These are phyloP conservation scores for Hesperia comma DNA, from an alignment of 2,888 invertebrate species.

Conservation along the genomic window DNA sequence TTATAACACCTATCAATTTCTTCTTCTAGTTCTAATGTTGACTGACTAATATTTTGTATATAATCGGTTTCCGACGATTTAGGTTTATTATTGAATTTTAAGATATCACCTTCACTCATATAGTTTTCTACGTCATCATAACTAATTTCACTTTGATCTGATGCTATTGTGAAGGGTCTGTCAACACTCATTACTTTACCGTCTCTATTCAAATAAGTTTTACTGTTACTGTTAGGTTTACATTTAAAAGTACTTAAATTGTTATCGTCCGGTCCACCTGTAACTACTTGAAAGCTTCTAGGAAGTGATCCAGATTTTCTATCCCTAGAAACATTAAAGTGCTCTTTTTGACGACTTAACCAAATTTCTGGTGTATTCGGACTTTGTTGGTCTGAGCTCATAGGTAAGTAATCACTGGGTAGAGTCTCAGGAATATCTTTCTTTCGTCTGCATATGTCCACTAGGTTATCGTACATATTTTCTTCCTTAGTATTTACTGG, in stretches of 20 bases:
- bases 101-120: constrained; percentile 73
- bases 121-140: constrained; percentile 87
- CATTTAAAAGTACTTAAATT: constrained; percentile 71
- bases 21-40: constrained; percentile 78
- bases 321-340: constrained; percentile 86
- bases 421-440: constrained; percentile 61
- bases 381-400: constrained; percentile 73
- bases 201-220: constrained; percentile 83
- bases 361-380: constrained; percentile 88
- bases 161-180: constrained; percentile 88
- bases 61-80: constrained; percentile 65
- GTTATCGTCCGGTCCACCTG: constrained; percentile 79
- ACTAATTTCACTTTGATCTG: constrained; percentile 88
- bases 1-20: constrained; percentile 81
- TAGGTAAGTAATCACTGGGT: constrained; percentile 70
- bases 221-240: constrained; percentile 73
- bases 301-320: constrained; percentile 91
- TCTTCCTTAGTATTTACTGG: constrained; percentile 53
- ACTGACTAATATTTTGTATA: constrained; percentile 73
- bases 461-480: constrained; percentile 70
- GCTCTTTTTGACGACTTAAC: constrained; percentile 88
- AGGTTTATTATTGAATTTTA: constrained; percentile 71
- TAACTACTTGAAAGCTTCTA: constrained; percentile 88
- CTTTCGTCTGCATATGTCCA: constrained; percentile 70
- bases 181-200: constrained; percentile 85